Evolutionary conservation across 2,113 vertebrate genomes (phyloP).

Genomic region (Calcarius ornatus): DNA sequence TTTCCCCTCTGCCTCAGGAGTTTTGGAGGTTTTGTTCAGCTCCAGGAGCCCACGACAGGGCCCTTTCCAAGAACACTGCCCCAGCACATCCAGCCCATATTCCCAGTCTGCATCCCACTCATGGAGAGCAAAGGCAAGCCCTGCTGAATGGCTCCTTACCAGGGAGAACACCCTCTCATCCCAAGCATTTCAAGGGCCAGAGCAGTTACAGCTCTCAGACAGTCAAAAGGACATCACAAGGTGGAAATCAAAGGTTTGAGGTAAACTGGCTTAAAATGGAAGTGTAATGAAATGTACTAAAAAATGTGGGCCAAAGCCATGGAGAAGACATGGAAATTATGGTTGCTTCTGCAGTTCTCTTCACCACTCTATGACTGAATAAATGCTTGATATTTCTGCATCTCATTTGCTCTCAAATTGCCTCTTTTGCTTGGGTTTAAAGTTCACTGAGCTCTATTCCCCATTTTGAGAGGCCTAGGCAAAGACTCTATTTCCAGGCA

Average conservation of each 20-base stretch:
- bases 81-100: background rate
- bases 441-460: background rate
- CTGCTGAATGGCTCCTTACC: background rate
- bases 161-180: background rate
- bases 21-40: background rate
- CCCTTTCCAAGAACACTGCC: background rate
- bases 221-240: background rate
- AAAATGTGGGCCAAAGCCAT: fast-evolving
- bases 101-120: background rate
- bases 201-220: background rate
- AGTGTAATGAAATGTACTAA: background rate
- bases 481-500: background rate
- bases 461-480: background rate
- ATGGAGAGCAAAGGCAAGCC: background rate
- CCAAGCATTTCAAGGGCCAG: background rate
- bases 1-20: background rate
- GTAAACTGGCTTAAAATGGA: background rate
- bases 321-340: background rate
- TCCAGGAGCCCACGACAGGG: background rate
- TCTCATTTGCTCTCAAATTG: background rate
- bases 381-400: background rate
- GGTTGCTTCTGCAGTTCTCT: background rate
- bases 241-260: background rate
- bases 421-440: background rate
- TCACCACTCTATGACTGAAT: background rate